Conservation (phyloP, 2,888 invertebrate species). For the Eupithecia pulchellata region DNA sequence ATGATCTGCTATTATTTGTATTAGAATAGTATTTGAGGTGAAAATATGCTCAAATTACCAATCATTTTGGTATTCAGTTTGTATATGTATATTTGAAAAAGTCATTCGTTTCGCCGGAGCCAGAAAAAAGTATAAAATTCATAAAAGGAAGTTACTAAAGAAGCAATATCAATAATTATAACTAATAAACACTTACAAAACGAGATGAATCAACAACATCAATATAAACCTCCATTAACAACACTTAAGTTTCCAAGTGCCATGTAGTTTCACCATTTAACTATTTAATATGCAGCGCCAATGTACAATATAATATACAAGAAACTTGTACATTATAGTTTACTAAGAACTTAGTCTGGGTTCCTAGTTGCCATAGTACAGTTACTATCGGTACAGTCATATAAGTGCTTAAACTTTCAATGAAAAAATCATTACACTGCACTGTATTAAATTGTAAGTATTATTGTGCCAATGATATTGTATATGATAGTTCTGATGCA, state of each 20-base stretch:
- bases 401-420: background rate
- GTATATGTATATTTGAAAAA: too few relatives aligned
- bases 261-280: background rate
- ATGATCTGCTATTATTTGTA: too few relatives aligned
- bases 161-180: background rate
- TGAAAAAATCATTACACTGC: background rate
- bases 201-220: background rate
- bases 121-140: background rate
- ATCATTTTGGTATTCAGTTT: too few relatives aligned
- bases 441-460: too few relatives aligned
- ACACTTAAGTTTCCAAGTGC: background rate
- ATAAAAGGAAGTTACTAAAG: background rate
- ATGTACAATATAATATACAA: constrained; percentile 19
- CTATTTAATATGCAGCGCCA: constrained; percentile 26
- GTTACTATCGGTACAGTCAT: background rate
- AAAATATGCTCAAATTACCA: too few relatives aligned
- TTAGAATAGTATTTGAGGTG: too few relatives aligned
- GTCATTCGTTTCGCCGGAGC: too few relatives aligned
- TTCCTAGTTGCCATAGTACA: constrained; percentile 29
- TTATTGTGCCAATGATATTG: too few relatives aligned
- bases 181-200: background rate
- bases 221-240: background rate
- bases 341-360: constrained; percentile 37
- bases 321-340: constrained; percentile 17
- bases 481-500: too few relatives aligned